Evolutionary conservation across 2,113 vertebrate species (phyloP).

Genomic region (cat (Felis catus)): F.catus_Fca126_mat1.0 CM031418.1:65866001-65866500

Average conservation of each 20-base stretch:
- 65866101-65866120: no score
- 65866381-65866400: background rate
- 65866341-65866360: background rate
- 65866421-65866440: background rate
- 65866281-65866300: background rate
- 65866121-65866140: no score
- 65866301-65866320: background rate
- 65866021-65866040: background rate
- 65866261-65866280: background rate
- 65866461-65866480: background rate
- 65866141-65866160: no score
- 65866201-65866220: no score
- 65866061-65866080: no score
- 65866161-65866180: no score
- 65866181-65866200: no score
- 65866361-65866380: background rate
- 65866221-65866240: no score
- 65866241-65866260: no score
- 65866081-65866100: no score
- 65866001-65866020: background rate
- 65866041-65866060: background rate
- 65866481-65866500: background rate
- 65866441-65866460: background rate
- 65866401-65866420: background rate
- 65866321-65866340: background rate